Evolutionary conservation across 2,797 vertebrate species (phyloP), one percentile per base, ranked within the genome.

Genomic region (Mus minutoides): DNA sequence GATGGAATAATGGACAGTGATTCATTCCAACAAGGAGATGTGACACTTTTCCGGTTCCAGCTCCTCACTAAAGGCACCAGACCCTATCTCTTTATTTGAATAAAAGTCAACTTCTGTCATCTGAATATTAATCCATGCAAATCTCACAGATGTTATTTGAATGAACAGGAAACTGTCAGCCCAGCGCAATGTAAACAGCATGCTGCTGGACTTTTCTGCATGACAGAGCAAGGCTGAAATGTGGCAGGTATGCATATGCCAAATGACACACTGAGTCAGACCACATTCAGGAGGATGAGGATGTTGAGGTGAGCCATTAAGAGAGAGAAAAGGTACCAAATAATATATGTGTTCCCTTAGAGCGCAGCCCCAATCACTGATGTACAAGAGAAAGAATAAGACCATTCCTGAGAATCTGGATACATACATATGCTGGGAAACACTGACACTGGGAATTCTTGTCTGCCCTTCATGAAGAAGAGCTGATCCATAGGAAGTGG

Each of bases 121-220:
- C 93, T 93, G 76, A 93, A 95, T 90, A 76, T 89, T 96, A 97
- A 97, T 94, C 86, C 77, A 94, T 94, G 92, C 87, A 95, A 94
- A 97, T 88, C 64, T 97, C 92, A 91, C 83, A 97, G 93, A 89
- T 93, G 67, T 95, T 97, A 92, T 83, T 62, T 94, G 84, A 97
- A 92, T 90, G 80, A 97, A 97, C 22, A 89, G 43, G 96, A 96
- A 97, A 94, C 80, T 52, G 58, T 90, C 92, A 90, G 93, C 71
- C 86, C 85, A 90, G 73, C 34, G 90, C 75, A 87, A 24, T 31
- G 96, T 93, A 97, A 85, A 73, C 76, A 97, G 87, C 84, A 83
- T 62, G 54, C 71, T 87, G 76, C 90, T 94, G 34, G 79, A 92
- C 91, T 96, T 89, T 64, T 13, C 67, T 52, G 88, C 86, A 31